Evolutionary conservation across 1,140 invertebrate genomes (phyloP).

Genomic region (Drosophila teissieri): DNA sequence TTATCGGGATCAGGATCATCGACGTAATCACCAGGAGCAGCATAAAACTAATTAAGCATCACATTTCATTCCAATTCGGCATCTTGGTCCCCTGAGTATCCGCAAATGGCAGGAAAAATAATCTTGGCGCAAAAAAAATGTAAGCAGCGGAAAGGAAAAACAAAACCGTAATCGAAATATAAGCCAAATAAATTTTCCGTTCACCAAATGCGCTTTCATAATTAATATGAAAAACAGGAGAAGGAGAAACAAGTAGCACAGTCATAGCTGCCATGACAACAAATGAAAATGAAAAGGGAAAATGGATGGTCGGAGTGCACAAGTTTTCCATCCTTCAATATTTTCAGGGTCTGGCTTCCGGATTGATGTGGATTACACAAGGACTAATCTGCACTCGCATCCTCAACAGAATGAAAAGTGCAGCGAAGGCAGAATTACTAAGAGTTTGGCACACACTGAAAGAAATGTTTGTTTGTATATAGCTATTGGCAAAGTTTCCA

Average conservation of each 20-base stretch:
- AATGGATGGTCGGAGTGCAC: slow-evolving; percentile 23
- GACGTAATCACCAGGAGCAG: slow-evolving; percentile 26
- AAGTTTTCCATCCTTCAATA: slow-evolving; percentile 27
- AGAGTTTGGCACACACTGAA: slow-evolving; percentile 8
- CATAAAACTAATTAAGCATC: slow-evolving; percentile 79
- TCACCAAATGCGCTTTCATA: slow-evolving; percentile 78
- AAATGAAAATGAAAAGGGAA: slow-evolving; percentile 44
- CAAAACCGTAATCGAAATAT: slow-evolving; percentile 70
- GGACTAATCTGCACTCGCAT: slow-evolving; percentile 57
- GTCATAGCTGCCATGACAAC: slow-evolving; percentile 35
- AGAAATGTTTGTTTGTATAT: too few species aligned
- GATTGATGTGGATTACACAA: slow-evolving; percentile 77
- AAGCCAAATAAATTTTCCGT: slow-evolving; percentile 80
- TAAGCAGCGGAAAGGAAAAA: slow-evolving; percentile 22
- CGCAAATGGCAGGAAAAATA: slow-evolving; percentile 37
- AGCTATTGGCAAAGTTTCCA: too few species aligned
- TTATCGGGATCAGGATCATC: slow-evolving; percentile 48
- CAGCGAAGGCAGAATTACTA: slow-evolving; percentile 49
- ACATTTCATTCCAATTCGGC: slow-evolving; percentile 75
- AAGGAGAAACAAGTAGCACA: slow-evolving; percentile 6
- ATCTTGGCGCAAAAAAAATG: slow-evolving; percentile 16
- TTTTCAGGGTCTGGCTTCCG: slow-evolving; percentile 31
- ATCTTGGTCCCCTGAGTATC: slow-evolving; percentile 48
- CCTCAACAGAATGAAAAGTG: slow-evolving; percentile 55
- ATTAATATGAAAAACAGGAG: slow-evolving; percentile 71